phyloP scores from a whole-genome alignment of 2,888 invertebrate genomes.

The Mythimna impura region DNA sequence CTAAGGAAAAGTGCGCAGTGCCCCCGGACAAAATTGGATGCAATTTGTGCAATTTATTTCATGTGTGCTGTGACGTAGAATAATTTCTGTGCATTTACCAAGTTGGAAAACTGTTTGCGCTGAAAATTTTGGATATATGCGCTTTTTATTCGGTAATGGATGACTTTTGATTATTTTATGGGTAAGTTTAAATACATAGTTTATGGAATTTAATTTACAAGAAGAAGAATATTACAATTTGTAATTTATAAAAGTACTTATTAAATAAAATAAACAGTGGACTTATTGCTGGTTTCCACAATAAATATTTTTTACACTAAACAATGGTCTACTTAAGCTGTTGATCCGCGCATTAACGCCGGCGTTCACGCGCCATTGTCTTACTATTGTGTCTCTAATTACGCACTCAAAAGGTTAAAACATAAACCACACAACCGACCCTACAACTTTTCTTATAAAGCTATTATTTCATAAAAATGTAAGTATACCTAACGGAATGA shows the following conservation, averaged over 20 bases:
- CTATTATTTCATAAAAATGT: conserved; percentile 10
- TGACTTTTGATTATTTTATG: conserved; percentile 59
- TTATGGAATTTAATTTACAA: not conserved
- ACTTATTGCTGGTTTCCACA: not conserved
- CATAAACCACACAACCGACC: not conserved
- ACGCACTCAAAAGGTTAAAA: too few relatives aligned
- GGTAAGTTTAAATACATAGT: conserved; percentile 55
- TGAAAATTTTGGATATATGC: conserved; percentile 52
- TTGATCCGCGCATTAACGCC: too few relatives aligned
- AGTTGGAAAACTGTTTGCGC: conserved; percentile 61
- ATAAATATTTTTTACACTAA: not conserved
- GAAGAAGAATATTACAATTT: not conserved
- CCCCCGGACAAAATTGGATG: conserved; percentile 69
- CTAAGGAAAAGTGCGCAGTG: conserved; percentile 68
- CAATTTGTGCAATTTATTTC: conserved; percentile 76
- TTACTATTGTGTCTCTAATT: too few relatives aligned
- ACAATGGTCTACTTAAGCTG: not conserved
- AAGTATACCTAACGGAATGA: not conserved
- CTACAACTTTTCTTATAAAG: conserved; percentile 11
- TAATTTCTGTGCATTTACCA: conserved; percentile 56
- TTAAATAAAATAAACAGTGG: not conserved
- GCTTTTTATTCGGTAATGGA: conserved; percentile 54
- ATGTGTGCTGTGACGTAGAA: conserved; percentile 66
- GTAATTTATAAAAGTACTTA: not conserved
- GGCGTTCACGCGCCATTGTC: too few relatives aligned